Evolutionary conservation across 1,140 invertebrate species (phyloP).

Genomic region (Dendroctonus ponderosae): DNA sequence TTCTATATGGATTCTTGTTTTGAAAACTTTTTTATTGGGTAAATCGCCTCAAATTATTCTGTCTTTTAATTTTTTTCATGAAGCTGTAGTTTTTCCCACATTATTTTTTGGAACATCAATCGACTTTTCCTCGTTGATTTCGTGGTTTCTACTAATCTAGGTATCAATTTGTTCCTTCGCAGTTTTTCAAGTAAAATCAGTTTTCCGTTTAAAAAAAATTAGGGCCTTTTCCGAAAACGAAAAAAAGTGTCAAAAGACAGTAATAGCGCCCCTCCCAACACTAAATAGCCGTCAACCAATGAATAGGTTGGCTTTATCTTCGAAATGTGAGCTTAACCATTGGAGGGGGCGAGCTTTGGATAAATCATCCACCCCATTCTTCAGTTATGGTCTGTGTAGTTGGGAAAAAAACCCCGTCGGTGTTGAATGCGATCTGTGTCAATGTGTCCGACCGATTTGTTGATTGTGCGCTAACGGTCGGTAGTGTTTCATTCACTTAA

Average conservation of each 20-base stretch:
- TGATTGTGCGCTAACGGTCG: neutral
- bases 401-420: slow-evolving; percentile 13
- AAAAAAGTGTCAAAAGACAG: slow-evolving; percentile 1
- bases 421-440: neutral
- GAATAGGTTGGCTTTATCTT: slow-evolving; percentile 30
- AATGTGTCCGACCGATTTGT: slow-evolving; percentile 1
- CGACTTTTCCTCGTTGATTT: no score
- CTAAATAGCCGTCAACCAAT: slow-evolving; percentile 30
- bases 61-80: no score
- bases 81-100: no score
- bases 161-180: no score
- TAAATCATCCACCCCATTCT: slow-evolving; percentile 32
- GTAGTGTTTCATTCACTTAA: neutral
- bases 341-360: slow-evolving; percentile 28
- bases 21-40: no score
- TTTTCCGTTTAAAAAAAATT: neutral
- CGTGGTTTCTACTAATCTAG: no score
- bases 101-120: no score
- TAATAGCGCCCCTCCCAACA: slow-evolving; percentile 16
- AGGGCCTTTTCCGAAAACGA: no score
- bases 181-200: no score
- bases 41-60: no score
- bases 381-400: slow-evolving; percentile 11
- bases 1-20: no score
- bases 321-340: slow-evolving; percentile 30